Evolutionary conservation across 1,140 invertebrate genomes (phyloP), one percentile per base, ranked within the genome.

Genomic region (Andricus grossulariae): DNA sequence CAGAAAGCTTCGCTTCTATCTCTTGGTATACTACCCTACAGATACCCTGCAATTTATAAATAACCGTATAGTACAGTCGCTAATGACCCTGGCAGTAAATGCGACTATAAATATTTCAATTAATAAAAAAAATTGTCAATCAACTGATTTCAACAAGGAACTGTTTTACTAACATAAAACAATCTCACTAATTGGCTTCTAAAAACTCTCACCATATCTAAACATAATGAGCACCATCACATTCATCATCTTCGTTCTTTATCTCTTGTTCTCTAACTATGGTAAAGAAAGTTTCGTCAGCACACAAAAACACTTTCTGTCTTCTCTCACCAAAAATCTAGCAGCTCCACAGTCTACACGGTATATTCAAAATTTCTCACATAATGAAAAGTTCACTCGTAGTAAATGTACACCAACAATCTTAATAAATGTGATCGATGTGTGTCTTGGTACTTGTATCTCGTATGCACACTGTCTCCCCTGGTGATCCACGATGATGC

Each of bases 391-490:
- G n/a, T n/a, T 66, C 32, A n/a, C 8, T 39, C 3, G 60, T 66
- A 66, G 60, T 39, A 66, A 25, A 39, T 45, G 32, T 66, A 39
- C 13, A 16, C 21, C 16, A 66, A 39, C 39, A n/a, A 66, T 10
- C 32, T 66, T 72, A 15, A 71, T 74, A 45, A 49, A n/a, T 60
- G 52, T 72, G 76, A 54, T 85, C 71, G 73, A 74, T 82, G 76
- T 84, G 74, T 77, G 76, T 81, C 77, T 82, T 78, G 80, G 77
- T 84, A 79, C 83, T 84, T 84, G 82, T 81, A 80, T 86, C 80
- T 81, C 81, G 75, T 81, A 50, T 84, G 74, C 73, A 78, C 76
- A 80, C 50, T 77, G 54, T 57, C 73, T 71, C 80, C 39, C 39
- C 66, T n/a, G 71, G 52, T 75, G 75, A 18, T 74, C 55, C 70